These are phyloP conservation scores for Electrophaes corylata DNA, from an alignment of 2,888 invertebrate species.

Conservation along the genomic window DNA sequence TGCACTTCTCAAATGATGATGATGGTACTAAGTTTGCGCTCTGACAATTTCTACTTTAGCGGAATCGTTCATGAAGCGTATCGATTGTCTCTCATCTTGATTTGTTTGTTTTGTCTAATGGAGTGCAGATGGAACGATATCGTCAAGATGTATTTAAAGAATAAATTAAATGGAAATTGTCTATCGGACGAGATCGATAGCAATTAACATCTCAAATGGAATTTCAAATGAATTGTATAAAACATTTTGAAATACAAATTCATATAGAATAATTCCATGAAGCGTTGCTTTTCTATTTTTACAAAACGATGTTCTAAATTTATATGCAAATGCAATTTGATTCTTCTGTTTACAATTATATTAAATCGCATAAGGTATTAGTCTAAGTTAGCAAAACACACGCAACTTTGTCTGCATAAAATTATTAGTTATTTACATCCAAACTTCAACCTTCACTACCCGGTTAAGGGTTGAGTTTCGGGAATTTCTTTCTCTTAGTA, in stretches of 20 bases:
- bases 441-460: too few relatives aligned
- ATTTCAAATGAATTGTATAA: background rate
- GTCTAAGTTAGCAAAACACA: too few relatives aligned
- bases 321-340: too few relatives aligned
- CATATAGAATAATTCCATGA: background rate
- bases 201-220: background rate
- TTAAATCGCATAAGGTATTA: too few relatives aligned
- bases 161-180: constrained; percentile 12
- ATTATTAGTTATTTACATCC: too few relatives aligned
- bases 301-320: too few relatives aligned
- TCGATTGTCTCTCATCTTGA: constrained; percentile 8
- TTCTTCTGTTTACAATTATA: too few relatives aligned
- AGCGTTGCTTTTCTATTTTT: too few relatives aligned
- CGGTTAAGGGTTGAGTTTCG: too few relatives aligned
- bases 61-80: constrained; percentile 1
- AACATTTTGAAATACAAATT: background rate
- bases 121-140: constrained; percentile 7
- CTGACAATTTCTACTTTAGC: constrained; percentile 12
- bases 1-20: too few relatives aligned
- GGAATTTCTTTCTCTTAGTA: too few relatives aligned
- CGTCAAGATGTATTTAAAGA: constrained; percentile 2
- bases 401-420: too few relatives aligned
- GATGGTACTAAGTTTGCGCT: background rate
- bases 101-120: constrained; percentile 19
- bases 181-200: background rate